These are phyloP conservation scores for Cephus nigrinus DNA, from an alignment of 2,888 invertebrate species.

Conservation along the genomic window DNA sequence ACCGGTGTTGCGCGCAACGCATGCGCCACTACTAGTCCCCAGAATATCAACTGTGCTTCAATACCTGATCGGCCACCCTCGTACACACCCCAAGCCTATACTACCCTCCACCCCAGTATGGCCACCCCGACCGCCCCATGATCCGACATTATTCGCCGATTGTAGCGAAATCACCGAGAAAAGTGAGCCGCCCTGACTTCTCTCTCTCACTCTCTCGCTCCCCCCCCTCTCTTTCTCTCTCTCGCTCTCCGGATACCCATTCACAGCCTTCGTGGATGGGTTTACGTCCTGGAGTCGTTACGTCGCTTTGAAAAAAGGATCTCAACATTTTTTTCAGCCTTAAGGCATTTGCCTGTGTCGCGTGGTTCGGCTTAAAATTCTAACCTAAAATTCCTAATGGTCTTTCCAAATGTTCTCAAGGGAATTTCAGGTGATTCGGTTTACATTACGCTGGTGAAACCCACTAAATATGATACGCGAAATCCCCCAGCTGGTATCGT, in stretches of 20 bases:
- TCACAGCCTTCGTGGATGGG: conserved; percentile 9
- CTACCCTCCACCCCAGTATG: conserved; percentile 27
- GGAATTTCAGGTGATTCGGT: background rate
- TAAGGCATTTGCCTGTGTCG: background rate
- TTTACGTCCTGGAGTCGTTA: background rate
- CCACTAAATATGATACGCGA: background rate
- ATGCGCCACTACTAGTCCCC: conserved; percentile 51
- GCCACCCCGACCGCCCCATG: conserved; percentile 28
- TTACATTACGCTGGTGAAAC: background rate
- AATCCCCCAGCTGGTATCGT: background rate
- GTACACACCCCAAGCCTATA: conserved; percentile 20
- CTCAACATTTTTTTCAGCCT: background rate
- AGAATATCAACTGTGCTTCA: conserved; percentile 56
- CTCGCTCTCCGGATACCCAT: conserved; percentile 15
- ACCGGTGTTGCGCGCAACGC: conserved; percentile 54
- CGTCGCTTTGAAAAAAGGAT: background rate
- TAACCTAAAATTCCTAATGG: background rate
- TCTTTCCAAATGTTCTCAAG: background rate
- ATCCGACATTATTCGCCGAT: conserved; percentile 41
- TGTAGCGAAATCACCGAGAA: conserved; percentile 36
- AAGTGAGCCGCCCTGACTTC: conserved; percentile 18
- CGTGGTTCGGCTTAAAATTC: background rate
- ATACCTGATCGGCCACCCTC: conserved; percentile 50
- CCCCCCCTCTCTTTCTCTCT: background rate
- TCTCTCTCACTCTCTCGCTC: background rate